Evolutionary conservation across 2,113 vertebrate genomes (phyloP), one percentile per base, ranked within the genome.

Genomic region (Scomber japonicus): DNA sequence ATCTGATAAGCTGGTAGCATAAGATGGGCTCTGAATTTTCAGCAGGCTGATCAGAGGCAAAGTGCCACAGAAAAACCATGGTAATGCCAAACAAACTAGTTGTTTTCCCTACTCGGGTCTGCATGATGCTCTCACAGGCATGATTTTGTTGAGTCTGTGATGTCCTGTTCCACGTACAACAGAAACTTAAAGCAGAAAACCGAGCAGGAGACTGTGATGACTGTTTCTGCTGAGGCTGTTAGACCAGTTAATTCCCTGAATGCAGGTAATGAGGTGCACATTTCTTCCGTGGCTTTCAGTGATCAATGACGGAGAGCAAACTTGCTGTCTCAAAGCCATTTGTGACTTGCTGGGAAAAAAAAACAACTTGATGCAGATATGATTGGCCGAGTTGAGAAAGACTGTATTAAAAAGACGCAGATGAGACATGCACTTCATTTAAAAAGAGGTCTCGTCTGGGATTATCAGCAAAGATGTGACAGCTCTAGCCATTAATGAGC

Each of bases 401-500:
- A 68, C n/a, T 45, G 51, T 49, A 54, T 61, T 70, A 85, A 71
- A 80, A 40, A 40, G 71, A 80, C 85, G 83, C 80, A 15, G 72
- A 70, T 81, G 66, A 85, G 71, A 82, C 82, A 73, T 81, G 78
- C 88, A 79, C 78, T 76, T 87, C 16, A 31, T 82, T 86, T 81
- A 77, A 82, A 86, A 81, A 86, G 78, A 59, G 77, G 62, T 84
- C 77, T 88, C 17, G 55, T 68, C 60, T 65, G 17, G 16, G 11
- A 66, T 75, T 48, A 51, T 84, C 62, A 83, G 75, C 56, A 87
- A 85, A 88, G 78, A 81, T 75, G 75, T 40, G 69, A 85, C 75
- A 50, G 83, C 83, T 82, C 84, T 35, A 78, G 84, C 77, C 85
- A 78, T 84, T 84, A 77, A 73, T 83, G 81, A 90, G 86, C 84